Percentiles rank a stretch among this genome's conserved stretches.
Conservation (phyloP, 2,888 invertebrate genomes). For the Itoplectis maculator region DNA sequence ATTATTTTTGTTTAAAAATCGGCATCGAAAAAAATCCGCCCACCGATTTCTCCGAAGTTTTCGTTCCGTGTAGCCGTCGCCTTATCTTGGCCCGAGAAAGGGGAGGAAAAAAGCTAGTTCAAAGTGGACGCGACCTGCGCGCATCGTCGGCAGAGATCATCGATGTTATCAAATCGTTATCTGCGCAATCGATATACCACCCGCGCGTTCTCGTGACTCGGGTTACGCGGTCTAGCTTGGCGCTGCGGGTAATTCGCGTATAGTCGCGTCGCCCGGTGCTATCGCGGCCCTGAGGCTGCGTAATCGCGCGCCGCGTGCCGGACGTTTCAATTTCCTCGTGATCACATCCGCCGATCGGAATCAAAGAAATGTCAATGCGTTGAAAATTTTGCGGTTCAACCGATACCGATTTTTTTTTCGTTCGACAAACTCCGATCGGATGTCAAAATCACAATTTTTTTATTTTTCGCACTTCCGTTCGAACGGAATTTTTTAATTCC, state of each 20-base stretch:
- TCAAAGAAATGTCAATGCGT: background rate
- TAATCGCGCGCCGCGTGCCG: background rate
- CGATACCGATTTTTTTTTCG: background rate
- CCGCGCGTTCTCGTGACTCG: background rate
- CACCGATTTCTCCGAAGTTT: too few relatives aligned
- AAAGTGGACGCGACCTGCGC: too few relatives aligned
- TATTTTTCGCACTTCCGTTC: too few relatives aligned
- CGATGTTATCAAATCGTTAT: slow-evolving; percentile 41
- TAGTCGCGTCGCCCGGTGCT: background rate
- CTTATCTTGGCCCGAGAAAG: too few relatives aligned
- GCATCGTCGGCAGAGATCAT: background rate
- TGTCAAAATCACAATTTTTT: too few relatives aligned
- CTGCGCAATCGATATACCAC: slow-evolving; percentile 33
- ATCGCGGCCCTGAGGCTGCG: background rate
- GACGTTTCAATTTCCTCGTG: slow-evolving; percentile 1
- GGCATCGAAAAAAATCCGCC: too few relatives aligned
- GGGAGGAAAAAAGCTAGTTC: too few relatives aligned
- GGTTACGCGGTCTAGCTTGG: slow-evolving; percentile 5
- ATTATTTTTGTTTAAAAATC: too few relatives aligned
- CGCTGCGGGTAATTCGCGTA: too few relatives aligned
- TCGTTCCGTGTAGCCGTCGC: too few relatives aligned
- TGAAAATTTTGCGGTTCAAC: too few relatives aligned
- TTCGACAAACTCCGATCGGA: background rate
- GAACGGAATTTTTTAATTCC: too few relatives aligned
- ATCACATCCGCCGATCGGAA: background rate